Conservation (phyloP, 2,113 vertebrate genomes). For the Mionectes macconnelli region DNA sequence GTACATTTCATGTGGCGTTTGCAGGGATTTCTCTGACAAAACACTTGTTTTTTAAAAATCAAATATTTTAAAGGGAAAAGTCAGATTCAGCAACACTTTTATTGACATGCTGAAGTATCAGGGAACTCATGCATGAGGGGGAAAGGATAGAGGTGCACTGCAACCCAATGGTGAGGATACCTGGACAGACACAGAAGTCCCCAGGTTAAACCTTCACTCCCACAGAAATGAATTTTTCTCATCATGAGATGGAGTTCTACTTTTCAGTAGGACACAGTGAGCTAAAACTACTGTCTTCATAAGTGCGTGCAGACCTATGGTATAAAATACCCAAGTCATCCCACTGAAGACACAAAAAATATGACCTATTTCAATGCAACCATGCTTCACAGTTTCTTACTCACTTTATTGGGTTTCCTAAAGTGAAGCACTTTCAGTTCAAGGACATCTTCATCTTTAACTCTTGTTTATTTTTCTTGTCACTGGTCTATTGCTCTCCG, state of each 20-base stretch:
- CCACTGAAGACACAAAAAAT: slow-evolving; percentile 19
- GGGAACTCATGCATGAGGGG: background rate
- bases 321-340: background rate
- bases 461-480: slow-evolving; percentile 71
- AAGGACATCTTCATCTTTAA: slow-evolving; percentile 66
- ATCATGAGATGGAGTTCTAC: background rate
- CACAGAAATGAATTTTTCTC: background rate
- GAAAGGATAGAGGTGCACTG: background rate
- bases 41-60: background rate
- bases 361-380: slow-evolving; percentile 32
- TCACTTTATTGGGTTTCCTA: slow-evolving; percentile 47
- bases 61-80: background rate
- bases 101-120: background rate
- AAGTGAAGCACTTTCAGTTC: slow-evolving; percentile 58
- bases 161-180: background rate
- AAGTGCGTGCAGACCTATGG: background rate
- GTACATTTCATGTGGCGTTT: background rate
- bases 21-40: background rate
- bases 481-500: slow-evolving; percentile 59
- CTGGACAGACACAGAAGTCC: background rate
- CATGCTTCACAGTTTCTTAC: slow-evolving; percentile 26
- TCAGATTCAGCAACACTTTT: background rate
- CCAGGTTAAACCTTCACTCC: background rate
- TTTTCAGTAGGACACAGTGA: background rate
- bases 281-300: background rate